phyloP scores from a whole-genome alignment of 1,140 invertebrate species.

The Drosophila leontia region DNA sequence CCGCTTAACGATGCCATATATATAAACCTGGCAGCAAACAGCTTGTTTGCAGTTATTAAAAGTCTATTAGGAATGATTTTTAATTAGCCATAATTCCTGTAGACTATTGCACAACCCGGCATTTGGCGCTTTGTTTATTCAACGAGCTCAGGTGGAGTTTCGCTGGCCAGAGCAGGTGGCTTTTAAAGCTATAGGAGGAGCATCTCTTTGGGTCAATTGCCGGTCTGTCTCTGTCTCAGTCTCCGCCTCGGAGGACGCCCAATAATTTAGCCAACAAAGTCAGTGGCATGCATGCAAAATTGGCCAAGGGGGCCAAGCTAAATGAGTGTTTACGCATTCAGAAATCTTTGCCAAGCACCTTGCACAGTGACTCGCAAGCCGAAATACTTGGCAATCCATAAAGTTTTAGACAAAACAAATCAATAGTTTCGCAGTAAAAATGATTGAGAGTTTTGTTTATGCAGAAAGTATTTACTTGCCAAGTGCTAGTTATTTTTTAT shows the following conservation, averaged over 20 bases:
- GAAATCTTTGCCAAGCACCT: constrained; percentile 2
- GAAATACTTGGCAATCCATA: neutral
- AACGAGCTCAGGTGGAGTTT: constrained; percentile 13
- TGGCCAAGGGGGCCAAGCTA: constrained; percentile 2
- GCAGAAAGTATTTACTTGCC: neutral
- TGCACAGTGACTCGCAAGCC: constrained; percentile 15
- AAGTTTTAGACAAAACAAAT: constrained; percentile 4
- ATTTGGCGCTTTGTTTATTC: constrained; percentile 34
- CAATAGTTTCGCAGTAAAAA: constrained; percentile 7
- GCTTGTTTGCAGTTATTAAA: constrained; percentile 48
- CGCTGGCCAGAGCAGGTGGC: constrained; percentile 1
- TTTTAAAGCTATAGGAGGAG: neutral
- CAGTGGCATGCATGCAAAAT: constrained; percentile 35
- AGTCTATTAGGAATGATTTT: constrained; percentile 61
- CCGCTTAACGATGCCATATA: constrained; percentile 38
- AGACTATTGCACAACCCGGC: constrained; percentile 31
- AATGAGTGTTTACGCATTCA: constrained; percentile 27
- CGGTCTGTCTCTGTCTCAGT: too few species aligned
- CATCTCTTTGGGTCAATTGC: constrained; percentile 29
- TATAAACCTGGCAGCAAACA: constrained; percentile 37
- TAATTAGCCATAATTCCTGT: constrained; percentile 65
- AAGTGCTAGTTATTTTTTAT: neutral
- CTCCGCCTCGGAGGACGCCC: neutral
- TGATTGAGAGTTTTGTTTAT: constrained; percentile 10
- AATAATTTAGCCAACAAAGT: constrained; percentile 4